These are phyloP conservation scores for Ischnura elegans DNA, from an alignment of 2,888 invertebrate species.

Conservation along the genomic window DNA sequence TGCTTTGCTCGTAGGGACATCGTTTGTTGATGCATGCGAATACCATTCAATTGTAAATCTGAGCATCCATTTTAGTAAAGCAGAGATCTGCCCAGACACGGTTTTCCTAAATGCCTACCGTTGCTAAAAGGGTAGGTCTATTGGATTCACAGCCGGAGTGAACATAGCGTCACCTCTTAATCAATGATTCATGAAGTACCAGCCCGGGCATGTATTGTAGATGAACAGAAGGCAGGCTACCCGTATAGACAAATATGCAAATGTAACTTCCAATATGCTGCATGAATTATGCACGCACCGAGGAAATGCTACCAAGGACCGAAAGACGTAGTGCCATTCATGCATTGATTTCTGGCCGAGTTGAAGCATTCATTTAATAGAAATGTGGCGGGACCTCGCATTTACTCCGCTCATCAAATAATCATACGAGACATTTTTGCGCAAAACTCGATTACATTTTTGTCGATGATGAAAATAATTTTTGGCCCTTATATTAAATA, in stretches of 20 bases:
- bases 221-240: neutral
- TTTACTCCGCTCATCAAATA: too few species aligned
- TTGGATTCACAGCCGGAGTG: neutral
- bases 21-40: too few species aligned
- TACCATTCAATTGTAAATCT: too few species aligned
- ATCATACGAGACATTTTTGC: too few species aligned
- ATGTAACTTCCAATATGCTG: neutral
- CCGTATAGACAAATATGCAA: neutral
- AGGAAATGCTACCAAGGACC: neutral
- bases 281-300: neutral
- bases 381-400: too few species aligned
- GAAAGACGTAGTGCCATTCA: neutral
- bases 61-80: too few species aligned
- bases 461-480: too few species aligned
- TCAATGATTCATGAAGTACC: conserved; percentile 43
- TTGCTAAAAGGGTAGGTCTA: neutral
- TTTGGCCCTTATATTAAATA: too few species aligned
- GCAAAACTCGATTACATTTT: too few species aligned
- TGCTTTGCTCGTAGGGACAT: too few species aligned
- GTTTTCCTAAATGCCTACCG: neutral
- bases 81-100: neutral
- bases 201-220: neutral
- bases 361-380: too few species aligned
- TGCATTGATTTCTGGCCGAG: neutral
- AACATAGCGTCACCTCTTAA: neutral